Base-by-base conservation (phyloP, 2,797 vertebrate species). In the Fundulus diaphanus region DNA sequence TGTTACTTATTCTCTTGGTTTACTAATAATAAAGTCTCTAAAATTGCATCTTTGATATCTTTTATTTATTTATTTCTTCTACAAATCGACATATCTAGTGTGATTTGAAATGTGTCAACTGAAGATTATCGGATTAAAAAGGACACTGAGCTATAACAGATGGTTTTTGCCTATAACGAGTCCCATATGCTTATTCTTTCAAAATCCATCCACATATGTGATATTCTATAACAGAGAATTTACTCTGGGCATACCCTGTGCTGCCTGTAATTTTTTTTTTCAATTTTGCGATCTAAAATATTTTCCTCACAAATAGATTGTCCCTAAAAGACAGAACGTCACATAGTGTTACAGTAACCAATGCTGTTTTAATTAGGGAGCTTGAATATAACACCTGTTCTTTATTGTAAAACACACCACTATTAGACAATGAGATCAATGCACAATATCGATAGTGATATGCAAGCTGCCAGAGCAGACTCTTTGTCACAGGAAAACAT, bases 401-500 rank as follows among this genome's bases (percentile, higher is more conserved):
- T 42, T 54, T 1, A 69, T 71, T 37, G 24, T 77, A 65, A 79
- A 73, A 61, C 81, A 76, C 72, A 40, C 73, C 52, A 67, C 70
- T 33, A 65, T 68, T 77, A 71, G 74, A 76, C 68, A 76, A 63
- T 68, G 40, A 87, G 81, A 89, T 67, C 67, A 77, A 81, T 85
- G 83, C 80, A 75, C 72, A 81, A 82, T 75, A 48, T 54, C 49
- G 76, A 72, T 83, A 46, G 68, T 80, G 86, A 89, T 93, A 76
- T 91, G 91, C 88, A 88, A 92, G 90, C 90, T 82, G 87, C 86
- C 83, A 87, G 87, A 84, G 90, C 87, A 89, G 92, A 92, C 92
- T 93, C 93, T 94, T 88, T 93, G 91, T 92, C 92, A 93, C 91
- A 92, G 88, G 93, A 87, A 95, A 90, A 89, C 89, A 88, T 80